Evolutionary conservation across 2,888 invertebrate genomes (phyloP).

Genomic region (Rotaria macrura): DNA sequence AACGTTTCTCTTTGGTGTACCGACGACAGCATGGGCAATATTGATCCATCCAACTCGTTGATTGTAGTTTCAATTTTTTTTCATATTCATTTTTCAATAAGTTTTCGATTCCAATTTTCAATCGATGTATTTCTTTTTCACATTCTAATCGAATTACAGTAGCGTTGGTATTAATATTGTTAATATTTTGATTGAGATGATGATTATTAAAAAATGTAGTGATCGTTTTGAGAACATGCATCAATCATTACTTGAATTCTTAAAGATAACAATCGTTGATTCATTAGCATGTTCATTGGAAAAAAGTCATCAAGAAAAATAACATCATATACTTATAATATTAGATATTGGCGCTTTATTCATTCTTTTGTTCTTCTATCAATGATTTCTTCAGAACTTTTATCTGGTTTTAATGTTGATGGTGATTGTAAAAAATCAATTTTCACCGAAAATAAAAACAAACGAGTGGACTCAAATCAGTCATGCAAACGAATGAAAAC

Average conservation of each 20-base stretch:
- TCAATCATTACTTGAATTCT: neutral
- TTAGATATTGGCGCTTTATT: neutral
- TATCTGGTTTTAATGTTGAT: neutral
- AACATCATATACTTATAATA: neutral
- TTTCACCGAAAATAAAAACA: too few relatives aligned
- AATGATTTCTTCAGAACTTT: neutral
- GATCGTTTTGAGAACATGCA: neutral
- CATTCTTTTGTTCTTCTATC: neutral
- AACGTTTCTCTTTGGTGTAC: neutral
- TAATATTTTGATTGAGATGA: neutral
- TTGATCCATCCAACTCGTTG: neutral
- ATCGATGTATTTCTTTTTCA: neutral
- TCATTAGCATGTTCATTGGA: neutral
- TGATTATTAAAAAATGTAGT: neutral
- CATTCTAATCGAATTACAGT: neutral
- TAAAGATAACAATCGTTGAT: neutral
- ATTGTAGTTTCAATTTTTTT: neutral
- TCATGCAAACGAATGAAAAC: neutral
- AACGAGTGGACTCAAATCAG: too few relatives aligned
- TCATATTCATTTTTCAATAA: neutral
- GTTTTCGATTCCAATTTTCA: neutral
- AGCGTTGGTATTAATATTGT: neutral
- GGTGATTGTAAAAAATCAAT: neutral
- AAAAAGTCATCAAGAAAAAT: neutral
- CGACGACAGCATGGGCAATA: neutral